Evolutionary conservation across 2,888 invertebrate genomes (phyloP).

Genomic region (Anoplius nigerrimus): DNA sequence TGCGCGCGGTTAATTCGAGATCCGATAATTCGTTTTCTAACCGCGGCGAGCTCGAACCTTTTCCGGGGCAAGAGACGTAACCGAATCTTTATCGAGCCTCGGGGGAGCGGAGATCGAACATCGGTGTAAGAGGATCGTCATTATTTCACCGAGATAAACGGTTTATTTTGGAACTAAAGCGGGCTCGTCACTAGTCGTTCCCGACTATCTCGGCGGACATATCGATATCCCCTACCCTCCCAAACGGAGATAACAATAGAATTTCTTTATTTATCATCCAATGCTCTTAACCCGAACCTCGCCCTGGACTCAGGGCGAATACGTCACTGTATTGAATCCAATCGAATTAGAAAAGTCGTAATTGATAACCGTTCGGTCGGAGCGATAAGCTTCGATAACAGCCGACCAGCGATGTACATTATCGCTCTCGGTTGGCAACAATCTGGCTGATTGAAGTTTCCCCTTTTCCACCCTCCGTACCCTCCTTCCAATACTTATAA

Average conservation of each 20-base stretch:
- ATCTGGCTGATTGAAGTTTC: constrained; percentile 1
- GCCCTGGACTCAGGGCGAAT: constrained; percentile 9
- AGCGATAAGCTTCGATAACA: constrained; percentile 43
- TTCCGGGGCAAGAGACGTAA: neutral
- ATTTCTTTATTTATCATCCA: constrained; percentile 69
- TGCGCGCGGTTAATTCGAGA: constrained; percentile 7
- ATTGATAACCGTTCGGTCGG: constrained; percentile 26
- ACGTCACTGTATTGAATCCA: constrained; percentile 30
- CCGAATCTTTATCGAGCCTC: constrained; percentile 22
- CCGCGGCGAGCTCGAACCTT: neutral
- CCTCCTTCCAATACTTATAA: too few species aligned
- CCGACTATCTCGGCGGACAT: constrained; percentile 25
- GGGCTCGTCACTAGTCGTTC: constrained; percentile 47
- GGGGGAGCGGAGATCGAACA: constrained; percentile 16
- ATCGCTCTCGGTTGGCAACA: constrained; percentile 7
- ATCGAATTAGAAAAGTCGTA: constrained; percentile 42
- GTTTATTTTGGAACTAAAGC: constrained; percentile 51
- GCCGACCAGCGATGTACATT: constrained; percentile 8
- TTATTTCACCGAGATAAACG: constrained; percentile 46
- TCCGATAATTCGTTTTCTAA: constrained; percentile 21
- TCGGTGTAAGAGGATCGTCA: constrained; percentile 8
- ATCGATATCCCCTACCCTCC: constrained; percentile 27
- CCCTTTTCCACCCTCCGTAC: neutral
- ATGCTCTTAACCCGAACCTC: constrained; percentile 62
- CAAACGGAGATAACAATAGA: constrained; percentile 19